Conservation (phyloP, 2,888 invertebrate species). For the Busseola fusca region DNA sequence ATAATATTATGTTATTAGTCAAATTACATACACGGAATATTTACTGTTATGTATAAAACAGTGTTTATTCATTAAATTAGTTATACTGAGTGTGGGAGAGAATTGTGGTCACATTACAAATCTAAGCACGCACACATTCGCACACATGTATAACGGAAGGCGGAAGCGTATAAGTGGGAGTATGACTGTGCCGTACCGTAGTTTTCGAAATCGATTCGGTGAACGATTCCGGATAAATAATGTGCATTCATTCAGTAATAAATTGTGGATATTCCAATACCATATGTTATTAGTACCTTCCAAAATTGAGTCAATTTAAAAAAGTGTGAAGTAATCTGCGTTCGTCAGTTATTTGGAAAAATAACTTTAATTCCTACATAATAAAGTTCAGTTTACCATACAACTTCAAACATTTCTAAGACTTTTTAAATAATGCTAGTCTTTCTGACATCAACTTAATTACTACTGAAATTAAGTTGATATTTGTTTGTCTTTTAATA, state of each 20-base stretch:
- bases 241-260: background rate
- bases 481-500: no score
- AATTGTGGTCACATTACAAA: no score
- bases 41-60: background rate
- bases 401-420: no score
- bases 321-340: background rate
- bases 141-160: background rate
- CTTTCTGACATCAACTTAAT: no score
- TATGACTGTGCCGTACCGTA: background rate
- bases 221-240: background rate
- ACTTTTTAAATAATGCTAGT: no score
- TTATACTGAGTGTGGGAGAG: background rate
- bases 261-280: background rate
- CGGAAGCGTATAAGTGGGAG: background rate
- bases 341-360: no score
- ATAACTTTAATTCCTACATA: no score
- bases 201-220: background rate
- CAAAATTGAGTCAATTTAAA: conserved; percentile 6
- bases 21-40: background rate
- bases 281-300: background rate
- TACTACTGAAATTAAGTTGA: no score
- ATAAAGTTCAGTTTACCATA: no score
- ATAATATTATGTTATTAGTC: background rate
- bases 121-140: background rate
- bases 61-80: background rate